Conservation (phyloP, 2,113 vertebrate genomes). For the Hippocampus guttulatus region DNA sequence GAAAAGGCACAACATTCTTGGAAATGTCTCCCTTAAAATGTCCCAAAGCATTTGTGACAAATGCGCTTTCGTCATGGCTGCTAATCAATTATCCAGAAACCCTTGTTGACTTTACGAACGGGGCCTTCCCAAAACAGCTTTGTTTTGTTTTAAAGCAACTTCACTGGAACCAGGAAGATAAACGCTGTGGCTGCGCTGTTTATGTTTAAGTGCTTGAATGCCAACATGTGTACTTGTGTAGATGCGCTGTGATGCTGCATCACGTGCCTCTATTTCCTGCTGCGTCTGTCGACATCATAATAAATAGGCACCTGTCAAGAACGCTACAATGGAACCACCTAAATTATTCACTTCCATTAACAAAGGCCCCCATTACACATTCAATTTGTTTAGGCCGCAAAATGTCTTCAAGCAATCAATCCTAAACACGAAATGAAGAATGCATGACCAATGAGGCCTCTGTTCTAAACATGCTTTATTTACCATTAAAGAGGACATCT, state of each 20-base stretch:
- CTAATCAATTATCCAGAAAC: conserved; percentile 45
- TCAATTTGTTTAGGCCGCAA: conserved; percentile 23
- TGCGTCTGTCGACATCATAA: not conserved
- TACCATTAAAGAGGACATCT: not conserved
- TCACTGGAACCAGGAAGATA: conserved; percentile 22
- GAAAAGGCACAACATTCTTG: not conserved
- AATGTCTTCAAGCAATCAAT: not conserved
- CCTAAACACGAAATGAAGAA: not conserved
- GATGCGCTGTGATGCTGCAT: conserved; percentile 1
- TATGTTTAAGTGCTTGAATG: conserved; percentile 4
- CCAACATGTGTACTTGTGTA: not conserved
- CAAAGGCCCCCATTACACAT: conserved; percentile 23
- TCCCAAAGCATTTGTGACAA: conserved; percentile 1
- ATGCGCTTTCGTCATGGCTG: conserved; percentile 17
- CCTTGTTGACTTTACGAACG: conserved; percentile 63
- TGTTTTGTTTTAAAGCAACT: conserved; percentile 41
- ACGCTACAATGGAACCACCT: not conserved
- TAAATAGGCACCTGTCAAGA: conserved; percentile 1
- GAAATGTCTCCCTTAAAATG: not conserved
- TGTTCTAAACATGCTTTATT: not conserved
- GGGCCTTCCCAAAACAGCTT: conserved; percentile 42
- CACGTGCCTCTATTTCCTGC: not conserved
- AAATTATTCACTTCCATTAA: conserved; percentile 30
- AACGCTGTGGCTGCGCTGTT: conserved; percentile 5
- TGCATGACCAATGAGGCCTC: not conserved